phyloP scores from a whole-genome alignment of 2,888 invertebrate species.

The Monopis laevigella region DNA sequence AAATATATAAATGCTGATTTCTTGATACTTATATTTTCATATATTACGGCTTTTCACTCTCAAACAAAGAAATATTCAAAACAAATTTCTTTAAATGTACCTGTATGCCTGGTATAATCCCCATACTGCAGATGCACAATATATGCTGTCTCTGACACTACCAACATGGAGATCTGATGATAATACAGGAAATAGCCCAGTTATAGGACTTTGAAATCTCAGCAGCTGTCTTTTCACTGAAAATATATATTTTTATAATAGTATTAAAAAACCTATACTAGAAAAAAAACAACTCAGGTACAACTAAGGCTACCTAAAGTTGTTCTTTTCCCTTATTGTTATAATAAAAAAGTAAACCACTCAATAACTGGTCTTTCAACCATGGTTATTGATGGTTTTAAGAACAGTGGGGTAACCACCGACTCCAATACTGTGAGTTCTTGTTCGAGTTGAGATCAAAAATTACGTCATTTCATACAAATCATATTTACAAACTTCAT shows the following conservation, averaged over 20 bases:
- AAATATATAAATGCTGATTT: no score
- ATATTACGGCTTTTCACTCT: no score
- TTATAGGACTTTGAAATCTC: conserved; percentile 91
- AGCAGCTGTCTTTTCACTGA: conserved; percentile 91
- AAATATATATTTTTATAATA: conserved; percentile 21
- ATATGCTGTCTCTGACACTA: conserved; percentile 95
- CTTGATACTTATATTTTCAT: no score
- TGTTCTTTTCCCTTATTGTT: background rate
- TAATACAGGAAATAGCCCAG: conserved; percentile 90
- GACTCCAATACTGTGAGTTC: no score
- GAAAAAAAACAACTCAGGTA: background rate
- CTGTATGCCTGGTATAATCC: conserved; percentile 96
- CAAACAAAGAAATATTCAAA: no score
- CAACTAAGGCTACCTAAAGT: background rate
- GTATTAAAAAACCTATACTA: conserved; percentile 8
- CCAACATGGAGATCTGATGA: conserved; percentile 83
- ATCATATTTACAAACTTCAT: no score
- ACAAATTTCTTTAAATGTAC: conserved; percentile 36
- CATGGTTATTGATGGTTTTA: no score
- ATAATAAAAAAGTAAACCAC: no score
- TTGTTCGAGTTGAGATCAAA: no score
- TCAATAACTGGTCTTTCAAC: no score
- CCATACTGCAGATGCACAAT: conserved; percentile 97
- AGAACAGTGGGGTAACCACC: no score
- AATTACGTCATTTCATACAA: no score